Evolutionary conservation across 64 coral and sea anemone genomes (phyloP).

Genomic region (Catalaphyllia jardinei): DNA sequence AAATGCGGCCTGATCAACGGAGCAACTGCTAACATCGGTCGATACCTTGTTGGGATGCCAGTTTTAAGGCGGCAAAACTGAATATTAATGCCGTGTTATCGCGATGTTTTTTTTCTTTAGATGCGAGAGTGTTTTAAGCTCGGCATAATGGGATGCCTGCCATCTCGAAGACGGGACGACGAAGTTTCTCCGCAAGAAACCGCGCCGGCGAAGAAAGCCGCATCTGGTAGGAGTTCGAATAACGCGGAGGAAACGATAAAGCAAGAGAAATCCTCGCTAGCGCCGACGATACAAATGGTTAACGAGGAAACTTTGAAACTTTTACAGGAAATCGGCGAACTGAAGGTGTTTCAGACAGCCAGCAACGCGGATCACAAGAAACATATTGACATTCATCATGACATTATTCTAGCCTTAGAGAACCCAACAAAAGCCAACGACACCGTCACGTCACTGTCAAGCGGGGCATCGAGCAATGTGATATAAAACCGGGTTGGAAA

Average conservation of each 20-base stretch:
- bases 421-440: slow-evolving; percentile 64
- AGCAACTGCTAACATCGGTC: background rate
- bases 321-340: slow-evolving; percentile 81
- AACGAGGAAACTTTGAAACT: slow-evolving; percentile 87
- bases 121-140: slow-evolving; percentile 91
- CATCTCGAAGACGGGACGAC: slow-evolving; percentile 65
- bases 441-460: slow-evolving; percentile 26
- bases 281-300: slow-evolving; percentile 86
- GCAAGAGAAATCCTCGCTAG: slow-evolving; percentile 45
- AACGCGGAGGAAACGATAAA: slow-evolving; percentile 26
- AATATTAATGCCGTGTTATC: slow-evolving; percentile 56
- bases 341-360: slow-evolving; percentile 82
- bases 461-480: slow-evolving; percentile 9
- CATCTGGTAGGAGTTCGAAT: slow-evolving; percentile 53
- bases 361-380: slow-evolving; percentile 75
- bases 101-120: slow-evolving; percentile 66
- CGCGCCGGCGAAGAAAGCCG: slow-evolving; percentile 33
- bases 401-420: slow-evolving; percentile 92
- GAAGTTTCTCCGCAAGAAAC: slow-evolving; percentile 58
- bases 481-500: background rate
- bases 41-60: background rate
- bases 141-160: slow-evolving; percentile 86
- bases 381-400: slow-evolving; percentile 78
- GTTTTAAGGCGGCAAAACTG: slow-evolving; percentile 9
- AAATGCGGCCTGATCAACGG: slow-evolving; percentile 21